A percentile compares a stretch with the other conserved stretches of the same genome.
Conservation (phyloP, 2,888 invertebrate species). For the Ormyrus nitidulus region DNA sequence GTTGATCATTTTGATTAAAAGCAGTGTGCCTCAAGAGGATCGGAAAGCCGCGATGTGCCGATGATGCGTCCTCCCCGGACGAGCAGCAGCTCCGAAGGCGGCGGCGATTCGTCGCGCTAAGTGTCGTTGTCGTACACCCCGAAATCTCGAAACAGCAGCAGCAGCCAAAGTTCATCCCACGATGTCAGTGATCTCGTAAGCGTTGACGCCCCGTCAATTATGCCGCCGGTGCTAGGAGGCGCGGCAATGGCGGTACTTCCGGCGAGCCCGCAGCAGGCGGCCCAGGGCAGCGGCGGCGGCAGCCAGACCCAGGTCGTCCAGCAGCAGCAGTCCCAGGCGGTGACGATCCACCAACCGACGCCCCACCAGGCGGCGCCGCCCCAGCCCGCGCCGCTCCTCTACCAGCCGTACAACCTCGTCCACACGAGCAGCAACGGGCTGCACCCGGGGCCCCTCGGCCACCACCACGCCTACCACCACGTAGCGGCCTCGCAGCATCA, state of each 20-base stretch:
- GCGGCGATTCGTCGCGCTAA: too few species aligned
- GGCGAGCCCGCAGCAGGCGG: conserved; percentile 74
- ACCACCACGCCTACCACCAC: conserved; percentile 62
- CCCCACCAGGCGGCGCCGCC: conserved; percentile 5
- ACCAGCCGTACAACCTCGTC: conserved; percentile 73
- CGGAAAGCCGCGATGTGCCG: neutral
- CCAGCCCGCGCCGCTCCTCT: conserved; percentile 69
- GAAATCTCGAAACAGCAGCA: neutral
- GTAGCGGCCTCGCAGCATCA: conserved; percentile 55
- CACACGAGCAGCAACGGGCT: conserved; percentile 61
- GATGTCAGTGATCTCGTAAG: too few species aligned
- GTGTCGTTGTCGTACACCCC: too few species aligned
- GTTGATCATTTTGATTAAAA: neutral
- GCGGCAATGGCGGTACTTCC: conserved; percentile 75
- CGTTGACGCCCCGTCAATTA: conserved; percentile 44
- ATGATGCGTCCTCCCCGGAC: conserved; percentile 35
- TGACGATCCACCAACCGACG: neutral
- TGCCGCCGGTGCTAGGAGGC: conserved; percentile 75
- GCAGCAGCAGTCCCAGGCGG: conserved; percentile 4
- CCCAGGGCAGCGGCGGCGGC: conserved; percentile 62
- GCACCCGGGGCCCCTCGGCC: conserved; percentile 62
- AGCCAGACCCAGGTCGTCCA: conserved; percentile 21
- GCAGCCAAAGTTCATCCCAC: neutral
- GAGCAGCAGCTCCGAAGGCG: neutral
- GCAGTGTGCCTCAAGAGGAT: neutral